Evolutionary conservation across 64 coral and sea anemone species (phyloP).

Genomic region (Stichodactyla mertensii): DNA sequence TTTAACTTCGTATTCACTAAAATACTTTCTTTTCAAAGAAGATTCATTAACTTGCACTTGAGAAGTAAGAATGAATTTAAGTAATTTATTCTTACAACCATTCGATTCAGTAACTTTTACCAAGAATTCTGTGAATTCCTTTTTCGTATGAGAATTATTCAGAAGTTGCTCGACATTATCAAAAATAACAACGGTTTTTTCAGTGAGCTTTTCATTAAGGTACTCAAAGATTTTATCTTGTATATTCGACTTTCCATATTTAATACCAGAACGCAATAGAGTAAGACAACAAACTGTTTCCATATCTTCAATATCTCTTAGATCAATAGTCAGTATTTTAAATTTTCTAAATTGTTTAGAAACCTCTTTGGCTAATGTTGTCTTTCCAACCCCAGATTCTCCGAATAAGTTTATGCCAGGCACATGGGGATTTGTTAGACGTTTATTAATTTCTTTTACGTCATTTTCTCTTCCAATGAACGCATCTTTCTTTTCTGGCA

Average conservation of each 20-base stretch:
- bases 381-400: slow-evolving; percentile 38
- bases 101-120: neutral
- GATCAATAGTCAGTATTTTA: neutral
- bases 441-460: neutral
- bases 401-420: slow-evolving; percentile 26
- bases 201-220: neutral
- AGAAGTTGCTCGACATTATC: slow-evolving; percentile 36
- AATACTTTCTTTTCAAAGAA: neutral
- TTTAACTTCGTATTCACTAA: slow-evolving; percentile 15
- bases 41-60: slow-evolving; percentile 4
- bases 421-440: neutral
- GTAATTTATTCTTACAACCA: neutral
- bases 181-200: slow-evolving; percentile 27
- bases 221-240: neutral
- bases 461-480: slow-evolving; percentile 12
- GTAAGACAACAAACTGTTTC: slow-evolving; percentile 9
- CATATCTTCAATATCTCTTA: slow-evolving; percentile 42
- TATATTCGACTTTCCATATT: neutral
- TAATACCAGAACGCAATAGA: neutral
- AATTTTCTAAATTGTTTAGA: slow-evolving; percentile 17
- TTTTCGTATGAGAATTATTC: neutral
- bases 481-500: neutral
- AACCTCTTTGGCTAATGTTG: slow-evolving; percentile 20
- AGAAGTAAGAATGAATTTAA: slow-evolving; percentile 38
- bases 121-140: neutral